Base-by-base conservation (phyloP, 2,113 vertebrate genomes). In the Perccottus glenii region DNA sequence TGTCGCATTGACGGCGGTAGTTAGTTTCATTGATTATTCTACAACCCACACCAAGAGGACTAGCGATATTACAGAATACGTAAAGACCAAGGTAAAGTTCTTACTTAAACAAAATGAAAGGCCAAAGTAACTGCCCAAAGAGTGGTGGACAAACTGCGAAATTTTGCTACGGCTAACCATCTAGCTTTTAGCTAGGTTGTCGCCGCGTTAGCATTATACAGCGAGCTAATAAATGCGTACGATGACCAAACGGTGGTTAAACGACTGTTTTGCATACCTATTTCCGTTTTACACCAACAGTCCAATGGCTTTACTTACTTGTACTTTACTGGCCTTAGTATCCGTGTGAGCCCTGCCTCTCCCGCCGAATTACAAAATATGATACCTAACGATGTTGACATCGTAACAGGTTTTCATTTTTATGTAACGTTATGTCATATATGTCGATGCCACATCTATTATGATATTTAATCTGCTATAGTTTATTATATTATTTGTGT, bases 61-160 rank as follows among this genome's bases (percentile, higher is more conserved):
- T 53, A 2, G 50, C 2, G 3, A 11, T 32, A 19, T 6, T 5
- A 9, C 15, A 16, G 27, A 1, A 5, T 6, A 1, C 16, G 8
- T 11, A 40, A 38, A 0, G 27, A 5, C 4, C 1, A 59, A 82
- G 80, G 85, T 85, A 85, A 11, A 0, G 27, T 45, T 51, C 42
- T 47, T 38, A 19, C 11, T 2, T 19, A 32, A 9, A 42, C 11
- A 15, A 9, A 0, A 4, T 58, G 9, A 14, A 40, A 33, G 12
- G 1, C 55, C 11, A 7, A 16, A 1, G 9, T 1, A 1, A 15
- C 19, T 0, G 16, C 44, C 27, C 40, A 5, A 0, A 0, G 51
- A 11, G 40, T 50, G 3, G 35, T 38, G 9, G 11, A 16, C 5
- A 35, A 65, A 75, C 49, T 60, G 61, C 43, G 40, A 46, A 65